These are phyloP conservation scores for Spodoptera picta DNA, from an alignment of 2,888 invertebrate species.

Conservation along the genomic window DNA sequence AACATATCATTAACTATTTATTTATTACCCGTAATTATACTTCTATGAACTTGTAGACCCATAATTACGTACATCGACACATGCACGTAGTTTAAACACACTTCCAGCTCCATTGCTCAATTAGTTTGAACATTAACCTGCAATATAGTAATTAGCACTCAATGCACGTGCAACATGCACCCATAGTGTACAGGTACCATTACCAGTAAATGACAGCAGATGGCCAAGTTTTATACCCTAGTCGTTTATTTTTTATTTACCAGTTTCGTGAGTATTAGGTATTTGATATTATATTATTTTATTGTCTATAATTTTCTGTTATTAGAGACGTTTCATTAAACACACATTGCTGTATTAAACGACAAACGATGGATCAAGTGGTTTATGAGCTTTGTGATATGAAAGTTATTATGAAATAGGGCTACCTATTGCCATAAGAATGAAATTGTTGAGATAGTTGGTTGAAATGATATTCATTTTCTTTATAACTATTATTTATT, in stretches of 20 bases:
- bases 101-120: not conserved
- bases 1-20: not conserved
- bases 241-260: slow-evolving; percentile 21
- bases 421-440: no score
- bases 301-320: not conserved
- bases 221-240: slow-evolving; percentile 15
- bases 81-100: no score
- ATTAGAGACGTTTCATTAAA: not conserved
- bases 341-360: no score
- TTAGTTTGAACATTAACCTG: slow-evolving; percentile 1
- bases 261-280: slow-evolving; percentile 10
- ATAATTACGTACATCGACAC: no score
- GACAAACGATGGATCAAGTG: no score
- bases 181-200: slow-evolving; percentile 9
- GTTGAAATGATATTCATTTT: no score
- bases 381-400: no score
- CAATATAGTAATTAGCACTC: slow-evolving; percentile 29
- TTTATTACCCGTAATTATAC: slow-evolving; percentile 16
- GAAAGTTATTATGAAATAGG: no score
- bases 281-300: slow-evolving; percentile 2
- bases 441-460: no score
- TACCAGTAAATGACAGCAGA: slow-evolving; percentile 23
- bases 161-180: slow-evolving; percentile 23
- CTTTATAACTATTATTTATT: no score
- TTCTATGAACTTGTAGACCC: not conserved